Evolutionary conservation across 2,888 invertebrate genomes (phyloP).

Genomic region (Dicyrtomina minuta): DNA sequence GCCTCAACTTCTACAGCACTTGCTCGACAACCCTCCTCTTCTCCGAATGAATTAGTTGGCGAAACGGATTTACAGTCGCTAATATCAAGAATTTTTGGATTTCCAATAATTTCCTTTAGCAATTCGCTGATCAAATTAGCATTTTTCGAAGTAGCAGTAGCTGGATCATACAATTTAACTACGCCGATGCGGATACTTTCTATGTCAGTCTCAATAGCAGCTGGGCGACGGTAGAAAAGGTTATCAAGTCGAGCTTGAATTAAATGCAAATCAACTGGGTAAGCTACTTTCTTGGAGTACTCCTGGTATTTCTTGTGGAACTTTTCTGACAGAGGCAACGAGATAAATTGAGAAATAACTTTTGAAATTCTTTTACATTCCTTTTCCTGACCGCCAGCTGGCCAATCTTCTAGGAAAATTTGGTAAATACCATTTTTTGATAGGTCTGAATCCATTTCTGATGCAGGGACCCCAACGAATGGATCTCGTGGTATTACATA

Average conservation of each 20-base stretch:
- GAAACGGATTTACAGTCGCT: too few relatives aligned
- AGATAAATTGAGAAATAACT: slow-evolving; percentile 79
- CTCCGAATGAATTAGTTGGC: too few relatives aligned
- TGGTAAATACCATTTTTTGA: slow-evolving; percentile 67
- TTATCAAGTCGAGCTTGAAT: slow-evolving; percentile 75
- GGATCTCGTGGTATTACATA: too few relatives aligned
- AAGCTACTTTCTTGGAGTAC: slow-evolving; percentile 86
- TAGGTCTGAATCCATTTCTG: slow-evolving; percentile 80
- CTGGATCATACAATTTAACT: slow-evolving; percentile 84
- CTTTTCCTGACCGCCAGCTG: slow-evolving; percentile 70
- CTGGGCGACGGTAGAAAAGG: slow-evolving; percentile 84
- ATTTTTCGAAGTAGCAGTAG: slow-evolving; percentile 81
- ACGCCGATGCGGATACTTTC: slow-evolving; percentile 89
- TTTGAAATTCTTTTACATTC: slow-evolving; percentile 73
- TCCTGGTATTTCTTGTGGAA: slow-evolving; percentile 85
- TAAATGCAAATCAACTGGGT: slow-evolving; percentile 90
- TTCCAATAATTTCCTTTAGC: slow-evolving; percentile 80
- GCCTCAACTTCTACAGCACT: too few relatives aligned
- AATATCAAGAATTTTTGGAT: too few relatives aligned
- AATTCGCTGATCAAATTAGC: slow-evolving; percentile 86
- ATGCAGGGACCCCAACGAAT: too few relatives aligned
- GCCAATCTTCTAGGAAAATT: slow-evolving; percentile 46
- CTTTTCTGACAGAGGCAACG: slow-evolving; percentile 84
- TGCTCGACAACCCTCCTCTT: too few relatives aligned
- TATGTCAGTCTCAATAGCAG: slow-evolving; percentile 92